Percentiles rank a stretch among this genome's conserved stretches.
phyloP scores from a whole-genome alignment of 2,888 invertebrate species.

The Thymelicus sylvestris region DNA sequence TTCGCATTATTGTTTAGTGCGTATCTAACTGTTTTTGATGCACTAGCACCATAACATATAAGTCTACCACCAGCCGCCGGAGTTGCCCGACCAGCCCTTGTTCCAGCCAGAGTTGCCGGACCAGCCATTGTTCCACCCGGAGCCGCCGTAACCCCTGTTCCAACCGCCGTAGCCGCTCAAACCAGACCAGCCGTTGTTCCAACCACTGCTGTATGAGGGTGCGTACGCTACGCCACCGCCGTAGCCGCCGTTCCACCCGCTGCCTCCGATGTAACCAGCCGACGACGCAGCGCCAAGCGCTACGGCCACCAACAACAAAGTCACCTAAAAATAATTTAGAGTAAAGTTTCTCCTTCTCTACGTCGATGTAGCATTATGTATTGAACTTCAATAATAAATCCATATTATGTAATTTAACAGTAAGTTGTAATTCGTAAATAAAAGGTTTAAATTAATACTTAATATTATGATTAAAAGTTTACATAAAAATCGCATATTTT shows the following conservation, averaged over 20 bases:
- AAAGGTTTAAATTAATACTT: too few relatives aligned
- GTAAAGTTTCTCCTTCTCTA: background rate
- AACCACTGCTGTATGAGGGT: background rate
- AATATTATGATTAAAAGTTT: background rate
- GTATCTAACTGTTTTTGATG: background rate
- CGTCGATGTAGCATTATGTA: too few relatives aligned
- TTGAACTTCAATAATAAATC: too few relatives aligned
- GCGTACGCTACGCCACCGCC: background rate
- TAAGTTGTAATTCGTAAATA: too few relatives aligned
- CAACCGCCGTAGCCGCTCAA: slow-evolving; percentile 27
- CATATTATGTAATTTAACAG: too few relatives aligned
- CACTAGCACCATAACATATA: background rate
- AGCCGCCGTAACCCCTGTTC: slow-evolving; percentile 17
- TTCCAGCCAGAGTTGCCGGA: slow-evolving; percentile 2
- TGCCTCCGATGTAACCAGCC: slow-evolving; percentile 60
- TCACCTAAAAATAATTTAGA: slow-evolving; percentile 44
- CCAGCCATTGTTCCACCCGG: slow-evolving; percentile 7
- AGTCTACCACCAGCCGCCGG: slow-evolving; percentile 20
- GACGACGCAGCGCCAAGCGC: slow-evolving; percentile 50
- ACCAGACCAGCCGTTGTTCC: slow-evolving; percentile 33
- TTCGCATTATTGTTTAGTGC: too few relatives aligned
- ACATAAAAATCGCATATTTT: background rate
- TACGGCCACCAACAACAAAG: slow-evolving; percentile 50
- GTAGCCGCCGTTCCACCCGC: slow-evolving; percentile 43
- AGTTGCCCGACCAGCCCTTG: background rate